Conservation (phyloP, 2,888 invertebrate genomes). For the Cryptocheilus praepositus region DNA sequence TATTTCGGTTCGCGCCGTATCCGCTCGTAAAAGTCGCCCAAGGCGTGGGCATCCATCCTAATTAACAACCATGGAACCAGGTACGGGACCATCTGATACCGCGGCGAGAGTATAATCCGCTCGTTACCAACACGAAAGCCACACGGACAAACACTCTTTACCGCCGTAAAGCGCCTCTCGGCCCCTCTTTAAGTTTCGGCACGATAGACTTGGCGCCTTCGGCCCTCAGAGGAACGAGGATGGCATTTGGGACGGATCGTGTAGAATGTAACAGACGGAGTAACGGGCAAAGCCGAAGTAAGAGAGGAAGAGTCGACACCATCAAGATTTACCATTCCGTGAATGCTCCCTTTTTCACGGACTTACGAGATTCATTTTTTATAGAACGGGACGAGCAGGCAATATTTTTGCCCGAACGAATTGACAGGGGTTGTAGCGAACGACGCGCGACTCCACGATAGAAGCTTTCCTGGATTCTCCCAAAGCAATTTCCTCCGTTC, state of each 20-base stretch:
- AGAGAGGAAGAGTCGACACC: constrained; percentile 7
- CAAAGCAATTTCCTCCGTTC: too few relatives aligned
- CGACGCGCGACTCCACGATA: too few relatives aligned
- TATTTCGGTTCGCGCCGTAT: constrained; percentile 70
- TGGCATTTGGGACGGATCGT: not conserved
- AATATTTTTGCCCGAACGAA: constrained; percentile 9
- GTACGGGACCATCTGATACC: constrained; percentile 73
- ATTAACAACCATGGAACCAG: constrained; percentile 73
- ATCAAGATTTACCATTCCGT: constrained; percentile 38
- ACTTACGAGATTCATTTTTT: constrained; percentile 17
- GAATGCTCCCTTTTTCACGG: constrained; percentile 23
- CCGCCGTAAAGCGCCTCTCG: constrained; percentile 48
- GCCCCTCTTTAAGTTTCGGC: constrained; percentile 39
- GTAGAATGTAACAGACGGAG: constrained; percentile 1
- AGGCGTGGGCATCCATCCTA: constrained; percentile 74
- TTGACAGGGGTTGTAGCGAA: not conserved
- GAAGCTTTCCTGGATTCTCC: too few relatives aligned
- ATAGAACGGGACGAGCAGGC: constrained; percentile 1
- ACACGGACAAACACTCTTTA: constrained; percentile 55
- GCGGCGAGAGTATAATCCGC: constrained; percentile 69
- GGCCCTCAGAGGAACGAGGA: constrained; percentile 21
- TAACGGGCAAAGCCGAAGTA: not conserved
- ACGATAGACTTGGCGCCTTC: constrained; percentile 43
- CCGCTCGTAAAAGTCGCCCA: constrained; percentile 73
- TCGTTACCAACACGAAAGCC: constrained; percentile 73